Evolutionary conservation across 2,797 vertebrate genomes (phyloP).

Genomic region (Hemitrygon akajei): DNA sequence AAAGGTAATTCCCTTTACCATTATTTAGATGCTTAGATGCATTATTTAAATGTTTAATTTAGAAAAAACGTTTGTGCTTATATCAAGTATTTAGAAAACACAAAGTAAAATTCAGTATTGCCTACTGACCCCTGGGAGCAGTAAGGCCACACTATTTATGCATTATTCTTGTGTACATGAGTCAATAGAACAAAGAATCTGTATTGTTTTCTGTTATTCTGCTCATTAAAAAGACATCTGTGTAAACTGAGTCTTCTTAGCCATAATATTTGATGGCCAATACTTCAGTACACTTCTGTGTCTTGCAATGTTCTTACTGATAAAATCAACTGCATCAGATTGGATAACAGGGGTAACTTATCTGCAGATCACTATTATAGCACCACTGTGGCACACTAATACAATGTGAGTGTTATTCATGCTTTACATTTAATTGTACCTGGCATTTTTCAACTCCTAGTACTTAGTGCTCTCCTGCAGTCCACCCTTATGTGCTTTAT

Average conservation of each 20-base stretch:
- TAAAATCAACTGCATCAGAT: no score
- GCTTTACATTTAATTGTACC: neutral
- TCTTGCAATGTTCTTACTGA: neutral
- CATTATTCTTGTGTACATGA: neutral
- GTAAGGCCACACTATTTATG: neutral
- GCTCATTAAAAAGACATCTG: neutral
- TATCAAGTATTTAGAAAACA: neutral
- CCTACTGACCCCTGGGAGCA: neutral
- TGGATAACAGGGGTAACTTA: neutral
- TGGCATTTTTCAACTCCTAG: neutral
- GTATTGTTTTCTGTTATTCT: neutral
- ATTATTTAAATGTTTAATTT: slow-evolving; percentile 5
- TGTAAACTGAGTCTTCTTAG: neutral
- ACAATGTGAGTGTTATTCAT: neutral
- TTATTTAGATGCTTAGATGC: neutral
- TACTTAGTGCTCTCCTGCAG: neutral
- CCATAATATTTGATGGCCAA: neutral
- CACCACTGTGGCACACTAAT: neutral
- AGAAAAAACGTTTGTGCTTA: neutral
- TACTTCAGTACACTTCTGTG: neutral
- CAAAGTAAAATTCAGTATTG: neutral
- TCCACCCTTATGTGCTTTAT: neutral
- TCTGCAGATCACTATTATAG: neutral
- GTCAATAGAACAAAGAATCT: neutral
- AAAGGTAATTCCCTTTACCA: neutral